phyloP scores from a whole-genome alignment of 2,888 invertebrate species.

The Sinohyriopsis cumingii region DNA sequence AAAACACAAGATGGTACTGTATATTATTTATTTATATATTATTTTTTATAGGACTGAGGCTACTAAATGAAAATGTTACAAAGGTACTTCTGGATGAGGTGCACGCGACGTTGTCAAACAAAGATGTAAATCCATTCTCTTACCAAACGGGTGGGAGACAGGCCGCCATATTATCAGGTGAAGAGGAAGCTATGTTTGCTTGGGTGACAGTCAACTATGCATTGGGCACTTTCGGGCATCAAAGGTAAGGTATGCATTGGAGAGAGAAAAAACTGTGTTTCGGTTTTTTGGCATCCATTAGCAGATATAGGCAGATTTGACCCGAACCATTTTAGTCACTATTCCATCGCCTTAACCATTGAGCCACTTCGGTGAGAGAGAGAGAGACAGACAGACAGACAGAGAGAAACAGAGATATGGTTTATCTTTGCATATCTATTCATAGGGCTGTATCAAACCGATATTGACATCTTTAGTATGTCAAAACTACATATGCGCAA shows the following conservation, averaged over 20 bases:
- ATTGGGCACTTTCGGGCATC: conserved; percentile 38
- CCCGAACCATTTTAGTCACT: too few species aligned
- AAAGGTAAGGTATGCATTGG: conserved; percentile 9
- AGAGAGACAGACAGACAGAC: too few species aligned
- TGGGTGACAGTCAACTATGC: conserved; percentile 75
- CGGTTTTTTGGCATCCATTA: too few species aligned
- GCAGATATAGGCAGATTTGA: too few species aligned
- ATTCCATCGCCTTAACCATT: too few species aligned
- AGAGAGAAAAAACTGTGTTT: neutral
- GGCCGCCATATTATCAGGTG: conserved; percentile 73
- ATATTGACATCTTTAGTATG: too few species aligned
- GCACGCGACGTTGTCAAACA: conserved; percentile 37
- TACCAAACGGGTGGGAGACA: conserved; percentile 59
- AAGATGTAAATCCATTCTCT: conserved; percentile 63
- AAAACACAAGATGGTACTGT: neutral
- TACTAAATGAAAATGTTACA: conserved; percentile 64
- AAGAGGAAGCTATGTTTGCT: conserved; percentile 75
- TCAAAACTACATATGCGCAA: too few species aligned
- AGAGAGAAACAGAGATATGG: too few species aligned
- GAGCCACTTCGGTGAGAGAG: too few species aligned
- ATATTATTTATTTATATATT: conserved; percentile 1
- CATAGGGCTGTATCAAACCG: too few species aligned
- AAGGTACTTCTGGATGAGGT: conserved; percentile 43
- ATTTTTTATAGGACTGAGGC: conserved; percentile 69
- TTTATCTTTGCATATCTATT: too few species aligned